These are phyloP conservation scores for Setipinna tenuifilis DNA, from an alignment of 2,797 vertebrate species.

Conservation along the genomic window DNA sequence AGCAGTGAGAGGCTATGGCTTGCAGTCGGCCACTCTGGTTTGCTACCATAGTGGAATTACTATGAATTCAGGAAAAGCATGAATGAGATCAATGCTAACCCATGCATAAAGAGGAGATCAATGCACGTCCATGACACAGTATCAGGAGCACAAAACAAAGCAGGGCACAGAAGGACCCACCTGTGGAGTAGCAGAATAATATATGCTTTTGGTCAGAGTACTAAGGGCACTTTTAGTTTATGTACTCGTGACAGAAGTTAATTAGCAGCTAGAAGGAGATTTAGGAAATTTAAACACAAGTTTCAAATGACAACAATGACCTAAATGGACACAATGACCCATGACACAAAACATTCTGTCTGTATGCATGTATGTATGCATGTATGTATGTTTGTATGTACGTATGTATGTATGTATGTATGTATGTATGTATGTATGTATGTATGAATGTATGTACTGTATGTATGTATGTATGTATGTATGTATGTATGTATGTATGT, in stretches of 20 bases:
- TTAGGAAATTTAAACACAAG: too few species aligned
- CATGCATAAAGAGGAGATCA: not conserved
- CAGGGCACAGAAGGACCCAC: not conserved
- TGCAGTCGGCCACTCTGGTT: not conserved
- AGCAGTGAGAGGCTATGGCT: not conserved
- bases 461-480: not conserved
- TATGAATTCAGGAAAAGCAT: not conserved
- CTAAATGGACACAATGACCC: too few species aligned
- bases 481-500: not conserved
- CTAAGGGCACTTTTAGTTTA: too few species aligned
- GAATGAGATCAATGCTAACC: slow-evolving; percentile 9
- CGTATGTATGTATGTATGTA: not conserved
- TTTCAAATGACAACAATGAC: too few species aligned
- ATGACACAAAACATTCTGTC: too few species aligned
- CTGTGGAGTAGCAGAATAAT: not conserved
- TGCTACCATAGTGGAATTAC: not conserved
- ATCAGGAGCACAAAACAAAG: not conserved
- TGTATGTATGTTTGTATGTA: slow-evolving; percentile 22
- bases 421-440: not conserved
- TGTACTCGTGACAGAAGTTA: too few species aligned
- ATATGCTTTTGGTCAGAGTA: too few species aligned
- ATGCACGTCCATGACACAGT: not conserved
- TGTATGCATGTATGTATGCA: too few species aligned
- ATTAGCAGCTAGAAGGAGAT: too few species aligned
- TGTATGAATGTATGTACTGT: not conserved